phyloP scores from a whole-genome alignment of 2,113 vertebrate genomes.

The Spea bombifrons region DNA sequence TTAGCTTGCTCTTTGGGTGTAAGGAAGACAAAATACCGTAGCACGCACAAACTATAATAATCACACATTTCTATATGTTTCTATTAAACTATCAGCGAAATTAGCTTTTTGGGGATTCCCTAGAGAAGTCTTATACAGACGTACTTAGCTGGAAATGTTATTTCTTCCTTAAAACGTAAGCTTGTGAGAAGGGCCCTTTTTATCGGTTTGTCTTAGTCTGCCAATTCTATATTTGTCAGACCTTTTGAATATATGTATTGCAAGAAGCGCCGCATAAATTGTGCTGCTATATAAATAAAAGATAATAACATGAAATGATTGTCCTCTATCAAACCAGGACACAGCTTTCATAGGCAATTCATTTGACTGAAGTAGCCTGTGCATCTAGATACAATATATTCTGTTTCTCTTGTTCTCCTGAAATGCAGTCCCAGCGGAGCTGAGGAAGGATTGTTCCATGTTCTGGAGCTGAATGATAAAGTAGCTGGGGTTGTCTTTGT shows the following conservation, averaged over 20 bases:
- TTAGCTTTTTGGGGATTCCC: too few relatives aligned
- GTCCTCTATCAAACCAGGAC: not conserved
- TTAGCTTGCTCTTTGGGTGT: not conserved
- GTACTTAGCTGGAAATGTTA: not conserved
- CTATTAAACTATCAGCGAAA: not conserved
- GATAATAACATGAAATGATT: conserved; percentile 4
- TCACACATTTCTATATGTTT: not conserved
- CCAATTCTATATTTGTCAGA: too few relatives aligned
- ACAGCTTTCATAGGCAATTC: not conserved
- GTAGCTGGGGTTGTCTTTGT: not conserved
- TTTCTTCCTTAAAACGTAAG: not conserved
- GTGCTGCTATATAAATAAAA: too few relatives aligned
- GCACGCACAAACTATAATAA: not conserved
- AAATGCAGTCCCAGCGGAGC: not conserved
- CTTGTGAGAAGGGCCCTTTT: not conserved
- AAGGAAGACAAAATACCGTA: not conserved
- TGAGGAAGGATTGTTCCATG: not conserved
- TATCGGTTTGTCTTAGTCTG: not conserved
- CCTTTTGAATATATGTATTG: too few relatives aligned
- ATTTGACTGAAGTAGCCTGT: too few relatives aligned
- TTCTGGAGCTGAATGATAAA: conserved; percentile 13
- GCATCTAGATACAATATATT: conserved; percentile 2
- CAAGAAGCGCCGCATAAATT: too few relatives aligned
- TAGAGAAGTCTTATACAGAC: too few relatives aligned
- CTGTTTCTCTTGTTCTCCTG: not conserved